Evolutionary conservation across 2,888 invertebrate species (phyloP).

Genomic region (Drosophila paranaensis): DNA sequence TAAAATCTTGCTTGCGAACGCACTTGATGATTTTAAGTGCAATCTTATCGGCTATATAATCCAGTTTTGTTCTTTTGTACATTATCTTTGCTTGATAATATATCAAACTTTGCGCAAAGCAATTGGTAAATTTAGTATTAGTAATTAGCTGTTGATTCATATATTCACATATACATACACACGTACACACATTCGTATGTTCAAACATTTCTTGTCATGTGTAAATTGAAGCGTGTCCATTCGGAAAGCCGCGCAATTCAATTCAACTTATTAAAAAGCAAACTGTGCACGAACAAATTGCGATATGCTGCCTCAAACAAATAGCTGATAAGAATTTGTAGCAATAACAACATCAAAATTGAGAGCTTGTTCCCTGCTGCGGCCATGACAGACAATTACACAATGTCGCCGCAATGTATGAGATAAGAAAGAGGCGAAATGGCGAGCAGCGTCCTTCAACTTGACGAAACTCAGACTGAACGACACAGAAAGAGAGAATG

Average conservation of each 20-base stretch:
- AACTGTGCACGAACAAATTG: conserved; percentile 26
- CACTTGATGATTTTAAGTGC: conserved; percentile 8
- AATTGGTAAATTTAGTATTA: conserved; percentile 27
- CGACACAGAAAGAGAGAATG: not conserved
- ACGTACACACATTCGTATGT: not conserved
- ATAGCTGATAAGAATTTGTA: conserved; percentile 42
- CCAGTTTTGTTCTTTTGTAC: not conserved
- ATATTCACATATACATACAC: not conserved
- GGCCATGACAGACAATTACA: conserved; percentile 48
- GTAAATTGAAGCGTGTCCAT: conserved; percentile 29
- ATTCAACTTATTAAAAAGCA: conserved; percentile 49
- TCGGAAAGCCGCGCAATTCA: conserved; percentile 50
- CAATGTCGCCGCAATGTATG: conserved; percentile 12
- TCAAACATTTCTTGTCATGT: conserved; percentile 36
- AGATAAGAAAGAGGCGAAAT: conserved; percentile 18
- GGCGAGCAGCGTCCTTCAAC: conserved; percentile 8
- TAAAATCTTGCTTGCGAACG: conserved; percentile 3
- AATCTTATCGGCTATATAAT: conserved; percentile 34
- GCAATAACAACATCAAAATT: conserved; percentile 1
- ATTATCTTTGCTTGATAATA: conserved; percentile 22
- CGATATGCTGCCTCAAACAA: conserved; percentile 28
- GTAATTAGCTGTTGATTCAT: conserved; percentile 18
- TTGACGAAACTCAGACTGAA: not conserved
- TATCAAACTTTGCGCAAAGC: conserved; percentile 22
- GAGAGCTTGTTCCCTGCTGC: conserved; percentile 9